Evolutionary conservation across 2,113 vertebrate species (phyloP), one percentile per base, ranked within the genome.

Genomic region (Ceratotherium simum): DNA sequence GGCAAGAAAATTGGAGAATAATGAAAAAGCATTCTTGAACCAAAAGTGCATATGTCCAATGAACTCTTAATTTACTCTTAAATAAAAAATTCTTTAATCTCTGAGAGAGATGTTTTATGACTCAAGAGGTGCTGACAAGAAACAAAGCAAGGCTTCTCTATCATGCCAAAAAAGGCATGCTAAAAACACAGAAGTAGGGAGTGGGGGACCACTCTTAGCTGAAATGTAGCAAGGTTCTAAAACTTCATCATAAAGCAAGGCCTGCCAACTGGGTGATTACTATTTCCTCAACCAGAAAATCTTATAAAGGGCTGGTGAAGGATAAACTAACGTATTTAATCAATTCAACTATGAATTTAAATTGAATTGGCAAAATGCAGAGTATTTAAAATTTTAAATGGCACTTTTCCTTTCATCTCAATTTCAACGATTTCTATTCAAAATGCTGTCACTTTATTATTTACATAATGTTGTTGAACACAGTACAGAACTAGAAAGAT

Each of bases 321-420:
- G 69, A 58, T 12, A 69, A 75, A 65, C n/a, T 76, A 81, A 87
- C 65, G 11, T 33, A 88, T 36, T 87, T 39, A 72, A 60, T 80
- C 85, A 75, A 81, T 51, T 81, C 67, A 82, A 85, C 39, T 70
- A 36, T 36, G 46, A 64, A 78, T 83, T 88, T 83, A 89, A 95
- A 31, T 6, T 54, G 73, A 94, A 82, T 2, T 72, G 67, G 42
- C 29, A 93, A 93, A 95, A 54, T 54, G 29, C 17, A 58, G 51
- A 72, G 14, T 58, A 89, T 36, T 89, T 80, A 39, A 92, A 88
- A 72, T 88, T 46, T n/a, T 23, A 70, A 79, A 65, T 36, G 39
- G 65, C 21, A 88, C 29, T 33, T 62, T 64, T 72, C 80, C 17
- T 97, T 79, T 93, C 33, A 39, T 11, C 6, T 76, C 16, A n/a